Percentiles rank a stretch among this genome's conserved stretches.
These are phyloP conservation scores for Caenorhabditis sulstoni DNA, from an alignment of 2,888 invertebrate genomes.

Conservation along the genomic window DNA sequence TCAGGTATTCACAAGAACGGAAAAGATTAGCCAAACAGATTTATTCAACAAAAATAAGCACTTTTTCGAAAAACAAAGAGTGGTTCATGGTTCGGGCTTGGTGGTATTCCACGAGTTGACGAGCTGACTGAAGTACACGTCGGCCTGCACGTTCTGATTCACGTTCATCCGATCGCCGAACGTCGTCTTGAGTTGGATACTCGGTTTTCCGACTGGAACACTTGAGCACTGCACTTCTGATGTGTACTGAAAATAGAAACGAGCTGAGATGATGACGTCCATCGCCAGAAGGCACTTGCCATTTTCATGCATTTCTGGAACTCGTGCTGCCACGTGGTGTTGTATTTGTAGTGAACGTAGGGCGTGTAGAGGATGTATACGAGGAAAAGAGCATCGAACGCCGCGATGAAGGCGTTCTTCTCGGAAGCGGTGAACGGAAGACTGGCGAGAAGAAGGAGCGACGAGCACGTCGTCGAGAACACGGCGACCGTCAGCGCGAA, in stretches of 20 bases:
- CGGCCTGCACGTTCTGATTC: constrained; percentile 26
- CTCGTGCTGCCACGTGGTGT: constrained; percentile 42
- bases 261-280: not conserved
- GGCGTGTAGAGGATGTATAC: constrained; percentile 28
- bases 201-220: constrained; percentile 23
- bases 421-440: constrained; percentile 17
- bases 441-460: constrained; percentile 26
- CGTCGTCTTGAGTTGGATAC: constrained; percentile 35
- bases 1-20: not conserved
- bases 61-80: not conserved
- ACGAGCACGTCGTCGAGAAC: constrained; percentile 29
- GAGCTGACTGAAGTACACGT: constrained; percentile 34
- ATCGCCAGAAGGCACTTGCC: not conserved
- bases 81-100: constrained; percentile 6
- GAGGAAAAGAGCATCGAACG: constrained; percentile 19
- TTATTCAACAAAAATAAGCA: not conserved
- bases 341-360: constrained; percentile 39
- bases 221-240: constrained; percentile 42
- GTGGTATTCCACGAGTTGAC: constrained; percentile 29
- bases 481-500: constrained; percentile 29
- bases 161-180: constrained; percentile 38
- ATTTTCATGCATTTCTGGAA: constrained; percentile 39
- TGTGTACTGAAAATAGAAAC: not conserved
- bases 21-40: not conserved
- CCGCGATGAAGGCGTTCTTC: constrained; percentile 28